These are phyloP conservation scores for Taxidea taxus DNA, from an alignment of 2,113 vertebrate genomes.

Conservation along the genomic window DNA sequence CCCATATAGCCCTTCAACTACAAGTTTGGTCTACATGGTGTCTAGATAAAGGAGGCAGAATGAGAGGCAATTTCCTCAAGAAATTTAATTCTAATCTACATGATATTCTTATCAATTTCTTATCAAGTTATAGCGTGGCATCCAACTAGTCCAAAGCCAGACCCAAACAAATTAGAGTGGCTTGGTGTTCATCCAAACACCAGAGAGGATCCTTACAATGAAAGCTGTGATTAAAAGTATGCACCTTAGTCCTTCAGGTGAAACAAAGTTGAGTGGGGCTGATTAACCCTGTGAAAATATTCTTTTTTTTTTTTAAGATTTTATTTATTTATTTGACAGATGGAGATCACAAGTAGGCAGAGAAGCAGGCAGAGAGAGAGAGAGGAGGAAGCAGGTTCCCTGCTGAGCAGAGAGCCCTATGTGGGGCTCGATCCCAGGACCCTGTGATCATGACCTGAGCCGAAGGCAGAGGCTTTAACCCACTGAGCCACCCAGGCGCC, in stretches of 20 bases:
- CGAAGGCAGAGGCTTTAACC: too few relatives aligned
- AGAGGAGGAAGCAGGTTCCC: too few relatives aligned
- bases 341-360: too few relatives aligned
- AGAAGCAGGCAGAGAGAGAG: too few relatives aligned
- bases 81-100: not conserved
- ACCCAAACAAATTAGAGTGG: not conserved
- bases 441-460: too few relatives aligned
- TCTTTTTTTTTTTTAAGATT: too few relatives aligned
- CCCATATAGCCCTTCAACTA: not conserved
- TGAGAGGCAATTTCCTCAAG: not conserved
- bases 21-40: not conserved
- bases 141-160: not conserved
- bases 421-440: too few relatives aligned
- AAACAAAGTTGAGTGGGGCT: not conserved
- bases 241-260: not conserved
- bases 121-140: not conserved
- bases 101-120: constrained; percentile 8
- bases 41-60: not conserved
- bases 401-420: too few relatives aligned
- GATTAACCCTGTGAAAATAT: not conserved
- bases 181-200: not conserved
- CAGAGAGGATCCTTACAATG: not conserved
- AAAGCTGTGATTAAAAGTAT: not conserved
- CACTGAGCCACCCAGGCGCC: too few relatives aligned
- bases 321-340: too few relatives aligned